These are phyloP conservation scores for Ericerus pela DNA, from an alignment of 1,140 invertebrate species.

Conservation along the genomic window DNA sequence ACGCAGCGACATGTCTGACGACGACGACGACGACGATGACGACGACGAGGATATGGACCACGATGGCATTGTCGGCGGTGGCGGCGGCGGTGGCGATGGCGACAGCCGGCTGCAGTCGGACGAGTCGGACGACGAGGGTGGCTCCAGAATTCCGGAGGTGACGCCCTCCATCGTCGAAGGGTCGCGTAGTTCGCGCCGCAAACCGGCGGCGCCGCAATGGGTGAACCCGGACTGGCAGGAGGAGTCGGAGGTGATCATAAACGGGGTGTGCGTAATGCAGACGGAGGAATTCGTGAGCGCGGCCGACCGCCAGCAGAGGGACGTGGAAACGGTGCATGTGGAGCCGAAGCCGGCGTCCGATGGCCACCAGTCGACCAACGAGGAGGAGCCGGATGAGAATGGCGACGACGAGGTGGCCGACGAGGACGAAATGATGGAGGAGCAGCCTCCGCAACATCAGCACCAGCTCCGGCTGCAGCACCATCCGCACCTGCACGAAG, in stretches of 20 bases:
- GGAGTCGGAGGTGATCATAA: conserved; percentile 68
- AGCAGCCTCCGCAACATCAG: too few species aligned
- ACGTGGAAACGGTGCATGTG: conserved; percentile 51
- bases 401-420: background rate
- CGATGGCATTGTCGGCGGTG: conserved; percentile 55
- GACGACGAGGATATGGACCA: conserved; percentile 38
- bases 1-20: conserved; percentile 51
- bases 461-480: too few species aligned
- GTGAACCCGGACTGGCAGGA: conserved; percentile 87
- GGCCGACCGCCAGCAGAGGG: conserved; percentile 42
- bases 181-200: conserved; percentile 44
- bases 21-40: conserved; percentile 54
- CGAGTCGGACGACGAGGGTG: conserved; percentile 43
- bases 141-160: conserved; percentile 22
- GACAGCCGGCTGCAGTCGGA: conserved; percentile 61
- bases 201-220: conserved; percentile 91
- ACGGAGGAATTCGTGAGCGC: conserved; percentile 42
- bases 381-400: background rate
- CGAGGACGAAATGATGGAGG: background rate
- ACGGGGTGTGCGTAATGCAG: conserved; percentile 81
- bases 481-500: too few species aligned
- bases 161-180: conserved; percentile 22
- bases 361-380: conserved; percentile 28
- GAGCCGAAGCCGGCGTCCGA: conserved; percentile 51
- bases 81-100: conserved; percentile 30